A percentile compares a stretch with the other conserved stretches of the same genome.
Evolutionary conservation across 2,888 invertebrate genomes (phyloP).

Genomic region (Lasioglossum calceatum): DNA sequence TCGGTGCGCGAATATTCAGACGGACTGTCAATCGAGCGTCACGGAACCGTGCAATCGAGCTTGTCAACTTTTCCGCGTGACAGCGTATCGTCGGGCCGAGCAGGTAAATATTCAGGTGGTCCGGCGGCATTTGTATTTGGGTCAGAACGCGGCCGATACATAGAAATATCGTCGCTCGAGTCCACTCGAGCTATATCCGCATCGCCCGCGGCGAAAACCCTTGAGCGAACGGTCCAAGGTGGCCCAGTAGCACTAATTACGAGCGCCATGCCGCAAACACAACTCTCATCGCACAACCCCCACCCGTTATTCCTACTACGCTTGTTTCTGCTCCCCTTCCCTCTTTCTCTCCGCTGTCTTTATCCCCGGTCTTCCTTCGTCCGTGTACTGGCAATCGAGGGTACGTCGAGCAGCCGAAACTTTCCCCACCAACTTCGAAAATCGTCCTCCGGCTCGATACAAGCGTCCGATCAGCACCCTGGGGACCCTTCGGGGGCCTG

Average conservation of each 20-base stretch:
- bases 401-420: conserved; percentile 44
- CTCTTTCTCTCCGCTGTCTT: not conserved
- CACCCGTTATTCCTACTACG: not conserved
- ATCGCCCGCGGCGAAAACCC: conserved; percentile 45
- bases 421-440: conserved; percentile 52
- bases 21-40: not conserved
- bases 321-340: not conserved
- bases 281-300: conserved; percentile 26
- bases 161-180: conserved; percentile 8
- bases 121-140: not conserved
- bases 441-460: conserved; percentile 47
- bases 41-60: not conserved
- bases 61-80: not conserved
- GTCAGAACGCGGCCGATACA: not conserved
- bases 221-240: conserved; percentile 46
- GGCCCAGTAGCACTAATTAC: conserved; percentile 65
- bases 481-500: conserved; percentile 54
- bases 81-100: not conserved
- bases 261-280: conserved; percentile 40
- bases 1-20: not conserved
- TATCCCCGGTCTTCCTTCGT: not conserved
- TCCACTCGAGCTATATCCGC: conserved; percentile 21
- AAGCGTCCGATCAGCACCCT: conserved; percentile 37
- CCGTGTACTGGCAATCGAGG: not conserved
- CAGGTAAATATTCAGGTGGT: not conserved